phyloP scores from a whole-genome alignment of 1,140 invertebrate species.

The Varroa destructor region DNA sequence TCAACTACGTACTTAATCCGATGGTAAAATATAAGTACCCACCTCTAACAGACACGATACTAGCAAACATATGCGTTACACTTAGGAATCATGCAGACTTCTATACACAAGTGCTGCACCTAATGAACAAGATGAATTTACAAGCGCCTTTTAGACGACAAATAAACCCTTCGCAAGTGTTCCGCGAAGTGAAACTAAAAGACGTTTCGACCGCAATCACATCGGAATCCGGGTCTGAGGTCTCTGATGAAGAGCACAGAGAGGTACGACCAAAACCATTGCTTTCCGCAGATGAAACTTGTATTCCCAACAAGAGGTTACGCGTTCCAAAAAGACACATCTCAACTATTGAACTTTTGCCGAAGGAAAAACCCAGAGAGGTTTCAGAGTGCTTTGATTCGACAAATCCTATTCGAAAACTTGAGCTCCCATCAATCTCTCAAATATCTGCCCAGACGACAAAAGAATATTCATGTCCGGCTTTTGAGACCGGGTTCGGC shows the following conservation, averaged over 20 bases:
- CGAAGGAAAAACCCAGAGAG: not conserved
- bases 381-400: slow-evolving; percentile 3
- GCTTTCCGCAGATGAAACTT: not conserved
- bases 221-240: slow-evolving; percentile 26
- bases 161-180: slow-evolving; percentile 30
- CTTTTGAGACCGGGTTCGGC: not conserved
- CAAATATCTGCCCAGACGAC: not conserved
- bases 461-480: not conserved
- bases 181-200: slow-evolving; percentile 37
- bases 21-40: slow-evolving; percentile 46
- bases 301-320: not conserved
- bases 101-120: slow-evolving; percentile 70
- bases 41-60: slow-evolving; percentile 53
- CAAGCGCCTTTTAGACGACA: slow-evolving; percentile 57
- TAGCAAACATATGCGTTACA: slow-evolving; percentile 62
- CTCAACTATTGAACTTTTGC: not conserved
- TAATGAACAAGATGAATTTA: slow-evolving; percentile 91
- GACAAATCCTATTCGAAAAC: not conserved
- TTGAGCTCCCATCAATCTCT: not conserved
- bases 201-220: slow-evolving; percentile 31
- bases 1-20: slow-evolving; percentile 41
- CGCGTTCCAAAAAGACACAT: slow-evolving; percentile 4
- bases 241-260: slow-evolving; percentile 25
- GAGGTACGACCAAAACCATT: not conserved
- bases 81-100: slow-evolving; percentile 60